A percentile compares a stretch with the other conserved stretches of the same genome.
These are phyloP conservation scores for Phoenicopterus ruber DNA, from an alignment of 2,113 vertebrate species.

Conservation along the genomic window DNA sequence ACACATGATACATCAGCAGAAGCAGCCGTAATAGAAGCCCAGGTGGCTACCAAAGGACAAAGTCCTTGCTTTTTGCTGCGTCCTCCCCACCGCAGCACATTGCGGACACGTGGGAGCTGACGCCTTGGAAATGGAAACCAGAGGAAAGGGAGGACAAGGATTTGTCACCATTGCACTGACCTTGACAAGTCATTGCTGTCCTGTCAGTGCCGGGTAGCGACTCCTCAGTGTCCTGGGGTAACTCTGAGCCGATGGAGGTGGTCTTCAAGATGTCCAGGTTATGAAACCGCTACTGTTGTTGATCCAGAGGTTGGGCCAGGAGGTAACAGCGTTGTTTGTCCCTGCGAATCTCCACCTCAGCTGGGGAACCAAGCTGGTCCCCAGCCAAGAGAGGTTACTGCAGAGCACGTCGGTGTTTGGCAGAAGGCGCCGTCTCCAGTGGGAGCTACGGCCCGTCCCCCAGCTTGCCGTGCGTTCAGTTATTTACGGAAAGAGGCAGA, in stretches of 20 bases:
- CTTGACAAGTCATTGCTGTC: conserved; percentile 34
- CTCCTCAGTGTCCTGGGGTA: neutral
- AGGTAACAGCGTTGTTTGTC: neutral
- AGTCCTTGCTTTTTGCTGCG: neutral
- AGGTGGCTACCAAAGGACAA: conserved; percentile 53
- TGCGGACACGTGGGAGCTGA: conserved; percentile 61
- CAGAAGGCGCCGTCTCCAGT: neutral
- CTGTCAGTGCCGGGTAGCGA: neutral
- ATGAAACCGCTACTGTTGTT: neutral
- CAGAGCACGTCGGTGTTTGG: neutral
- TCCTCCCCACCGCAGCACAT: neutral
- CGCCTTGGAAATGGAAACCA: conserved; percentile 72
- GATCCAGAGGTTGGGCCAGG: neutral
- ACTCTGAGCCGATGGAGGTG: neutral
- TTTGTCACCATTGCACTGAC: conserved; percentile 25
- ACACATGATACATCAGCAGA: conserved; percentile 52
- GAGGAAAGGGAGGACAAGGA: neutral
- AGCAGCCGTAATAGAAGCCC: conserved; percentile 47
- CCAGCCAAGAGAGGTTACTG: neutral
- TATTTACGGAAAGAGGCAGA: neutral
- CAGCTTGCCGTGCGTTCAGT: neutral
- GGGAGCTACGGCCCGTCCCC: neutral
- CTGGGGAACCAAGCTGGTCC: neutral
- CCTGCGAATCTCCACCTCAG: neutral
- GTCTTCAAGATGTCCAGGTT: neutral